phyloP scores from a whole-genome alignment of 2,113 vertebrate species.

The Hiodon tergisus region DNA sequence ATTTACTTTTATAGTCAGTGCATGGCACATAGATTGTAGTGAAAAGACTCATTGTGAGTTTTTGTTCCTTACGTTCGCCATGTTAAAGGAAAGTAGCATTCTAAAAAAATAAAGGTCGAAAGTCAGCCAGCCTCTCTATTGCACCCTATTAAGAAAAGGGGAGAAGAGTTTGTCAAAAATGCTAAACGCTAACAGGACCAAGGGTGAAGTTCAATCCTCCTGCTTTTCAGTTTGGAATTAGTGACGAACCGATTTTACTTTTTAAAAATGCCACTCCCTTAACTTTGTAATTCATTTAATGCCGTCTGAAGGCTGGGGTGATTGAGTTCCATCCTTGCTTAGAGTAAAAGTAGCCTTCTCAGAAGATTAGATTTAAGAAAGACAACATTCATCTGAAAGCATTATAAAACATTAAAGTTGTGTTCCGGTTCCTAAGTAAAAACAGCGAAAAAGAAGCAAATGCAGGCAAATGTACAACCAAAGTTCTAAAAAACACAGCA shows the following conservation, averaged over 20 bases:
- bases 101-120: constrained; percentile 11
- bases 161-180: not conserved
- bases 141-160: not conserved
- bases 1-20: constrained; percentile 7
- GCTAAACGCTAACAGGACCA: not conserved
- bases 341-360: constrained; percentile 10
- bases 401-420: constrained; percentile 18
- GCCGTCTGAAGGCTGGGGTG: not conserved
- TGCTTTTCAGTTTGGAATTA: constrained; percentile 2
- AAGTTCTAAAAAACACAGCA: not conserved
- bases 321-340: constrained; percentile 1
- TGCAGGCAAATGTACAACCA: constrained; percentile 21
- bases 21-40: constrained; percentile 7
- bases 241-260: constrained; percentile 1
- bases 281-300: constrained; percentile 10
- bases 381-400: constrained; percentile 16
- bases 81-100: constrained; percentile 12
- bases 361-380: not conserved
- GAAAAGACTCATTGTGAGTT: constrained; percentile 21
- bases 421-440: constrained; percentile 7
- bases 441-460: constrained; percentile 16
- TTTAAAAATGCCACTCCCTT: constrained; percentile 1
- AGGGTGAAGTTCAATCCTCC: not conserved
- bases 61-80: constrained; percentile 18
- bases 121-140: constrained; percentile 9